Evolutionary conservation across 2,113 vertebrate species (phyloP).

Genomic region (Bettongia penicillata): DNA sequence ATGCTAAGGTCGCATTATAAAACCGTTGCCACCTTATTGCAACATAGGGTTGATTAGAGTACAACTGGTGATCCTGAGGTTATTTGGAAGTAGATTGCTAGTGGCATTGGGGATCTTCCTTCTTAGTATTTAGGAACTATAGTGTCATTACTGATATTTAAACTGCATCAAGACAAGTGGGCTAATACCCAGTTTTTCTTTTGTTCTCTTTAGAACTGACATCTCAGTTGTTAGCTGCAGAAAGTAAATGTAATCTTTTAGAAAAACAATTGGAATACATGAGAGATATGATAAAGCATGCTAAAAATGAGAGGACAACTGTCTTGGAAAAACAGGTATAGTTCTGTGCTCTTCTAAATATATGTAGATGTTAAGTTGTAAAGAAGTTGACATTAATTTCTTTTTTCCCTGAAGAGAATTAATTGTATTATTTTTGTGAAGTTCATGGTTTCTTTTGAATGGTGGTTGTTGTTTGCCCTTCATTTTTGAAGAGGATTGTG

Average conservation of each 20-base stretch:
- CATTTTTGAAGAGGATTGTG: too few species aligned
- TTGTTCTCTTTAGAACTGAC: conserved; percentile 85
- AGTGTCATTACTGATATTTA: background rate
- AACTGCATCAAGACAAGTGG: background rate
- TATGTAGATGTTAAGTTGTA: background rate
- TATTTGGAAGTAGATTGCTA: background rate
- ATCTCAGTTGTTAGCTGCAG: conserved; percentile 90
- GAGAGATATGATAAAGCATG: conserved; percentile 90
- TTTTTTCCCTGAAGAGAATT: conserved; percentile 1
- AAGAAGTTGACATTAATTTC: background rate
- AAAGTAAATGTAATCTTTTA: conserved; percentile 91
- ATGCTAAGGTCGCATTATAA: background rate
- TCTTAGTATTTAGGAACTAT: background rate
- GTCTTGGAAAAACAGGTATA: conserved; percentile 91
- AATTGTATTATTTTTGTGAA: background rate
- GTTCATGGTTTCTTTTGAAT: background rate
- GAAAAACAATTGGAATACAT: conserved; percentile 95
- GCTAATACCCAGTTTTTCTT: conserved; percentile 62
- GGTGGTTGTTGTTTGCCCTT: too few species aligned
- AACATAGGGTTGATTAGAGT: background rate
- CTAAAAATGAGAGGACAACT: conserved; percentile 87
- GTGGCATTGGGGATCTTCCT: background rate
- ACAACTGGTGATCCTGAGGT: background rate
- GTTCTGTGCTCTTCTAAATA: background rate
- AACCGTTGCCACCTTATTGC: background rate